Percentiles rank a stretch among this genome's conserved stretches.
phyloP scores from a whole-genome alignment of 2,888 invertebrate genomes.

The Tenthredo amoena region DNA sequence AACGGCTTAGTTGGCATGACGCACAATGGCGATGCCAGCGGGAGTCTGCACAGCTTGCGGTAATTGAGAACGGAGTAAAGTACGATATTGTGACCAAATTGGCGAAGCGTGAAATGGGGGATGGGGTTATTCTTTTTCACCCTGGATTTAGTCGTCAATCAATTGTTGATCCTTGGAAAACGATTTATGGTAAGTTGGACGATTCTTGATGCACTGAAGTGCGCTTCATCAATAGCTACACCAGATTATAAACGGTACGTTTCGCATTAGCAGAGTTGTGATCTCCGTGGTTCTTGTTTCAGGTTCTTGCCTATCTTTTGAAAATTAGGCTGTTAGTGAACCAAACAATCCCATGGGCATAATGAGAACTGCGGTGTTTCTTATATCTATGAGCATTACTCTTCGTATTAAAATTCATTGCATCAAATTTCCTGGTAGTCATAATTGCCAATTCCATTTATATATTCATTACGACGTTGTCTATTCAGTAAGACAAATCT shows the following conservation, averaged over 20 bases:
- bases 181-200: background rate
- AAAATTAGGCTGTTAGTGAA: background rate
- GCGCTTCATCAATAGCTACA: background rate
- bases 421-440: background rate
- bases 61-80: constrained; percentile 26
- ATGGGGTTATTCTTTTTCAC: background rate
- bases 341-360: background rate
- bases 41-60: background rate
- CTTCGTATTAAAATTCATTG: background rate
- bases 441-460: background rate
- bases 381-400: background rate
- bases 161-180: background rate
- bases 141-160: background rate
- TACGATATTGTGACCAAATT: background rate
- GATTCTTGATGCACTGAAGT: background rate
- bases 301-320: background rate
- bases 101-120: background rate
- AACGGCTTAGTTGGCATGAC: background rate
- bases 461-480: background rate
- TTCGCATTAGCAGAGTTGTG: background rate
- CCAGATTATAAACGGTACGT: background rate
- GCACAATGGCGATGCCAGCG: background rate
- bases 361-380: background rate
- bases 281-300: background rate
- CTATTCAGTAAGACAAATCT: background rate